phyloP scores from a whole-genome alignment of 2,113 vertebrate genomes.

The Arizona elegans region DNA sequence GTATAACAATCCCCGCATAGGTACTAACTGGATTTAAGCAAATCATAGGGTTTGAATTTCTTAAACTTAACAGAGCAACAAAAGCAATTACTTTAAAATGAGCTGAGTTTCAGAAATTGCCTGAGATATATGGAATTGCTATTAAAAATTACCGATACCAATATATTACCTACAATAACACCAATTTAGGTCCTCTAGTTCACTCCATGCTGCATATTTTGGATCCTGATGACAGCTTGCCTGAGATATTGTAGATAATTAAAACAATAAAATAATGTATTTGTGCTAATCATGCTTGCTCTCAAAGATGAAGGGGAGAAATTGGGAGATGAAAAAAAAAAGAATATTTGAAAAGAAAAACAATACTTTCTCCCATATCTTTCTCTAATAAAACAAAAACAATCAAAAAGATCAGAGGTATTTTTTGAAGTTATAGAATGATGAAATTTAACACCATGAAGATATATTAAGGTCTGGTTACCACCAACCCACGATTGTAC shows the following conservation, averaged over 20 bases:
- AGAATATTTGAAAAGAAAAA: not conserved
- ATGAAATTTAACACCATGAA: not conserved
- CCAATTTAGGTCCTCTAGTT: not conserved
- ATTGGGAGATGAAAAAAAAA: not conserved
- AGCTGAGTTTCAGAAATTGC: not conserved
- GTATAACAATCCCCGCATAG: not conserved
- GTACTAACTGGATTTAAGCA: not conserved
- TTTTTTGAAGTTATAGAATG: not conserved
- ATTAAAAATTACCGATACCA: not conserved
- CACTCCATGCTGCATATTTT: not conserved
- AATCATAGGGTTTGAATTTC: not conserved
- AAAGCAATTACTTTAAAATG: not conserved
- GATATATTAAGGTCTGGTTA: not conserved
- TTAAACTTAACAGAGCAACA: not conserved
- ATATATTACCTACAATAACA: not conserved
- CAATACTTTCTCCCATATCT: not conserved
- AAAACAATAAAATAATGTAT: not conserved
- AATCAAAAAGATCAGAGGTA: not conserved
- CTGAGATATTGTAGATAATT: not conserved
- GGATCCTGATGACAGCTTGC: not conserved
- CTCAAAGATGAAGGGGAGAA: not conserved
- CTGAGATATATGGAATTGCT: not conserved
- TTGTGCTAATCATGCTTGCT: not conserved
- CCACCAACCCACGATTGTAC: not conserved
- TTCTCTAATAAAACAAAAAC: not conserved